Evolutionary conservation across 2,113 vertebrate species (phyloP).

Genomic region (Alligator mississippiensis): DNA sequence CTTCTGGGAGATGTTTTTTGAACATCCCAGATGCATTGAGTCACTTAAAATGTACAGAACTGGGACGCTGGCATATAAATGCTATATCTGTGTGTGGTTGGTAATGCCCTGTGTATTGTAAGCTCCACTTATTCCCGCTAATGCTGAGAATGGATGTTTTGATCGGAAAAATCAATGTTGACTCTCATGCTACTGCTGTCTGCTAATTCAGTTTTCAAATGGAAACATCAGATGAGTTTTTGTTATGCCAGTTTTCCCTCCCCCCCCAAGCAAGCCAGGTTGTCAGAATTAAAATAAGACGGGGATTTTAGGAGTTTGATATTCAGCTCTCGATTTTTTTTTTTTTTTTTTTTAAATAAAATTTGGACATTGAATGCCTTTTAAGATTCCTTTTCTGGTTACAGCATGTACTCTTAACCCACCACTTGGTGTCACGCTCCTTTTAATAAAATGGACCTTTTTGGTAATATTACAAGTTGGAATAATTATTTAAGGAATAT

Average conservation of each 20-base stretch:
- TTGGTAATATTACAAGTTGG: neutral
- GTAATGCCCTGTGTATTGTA: neutral
- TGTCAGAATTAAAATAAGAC: neutral
- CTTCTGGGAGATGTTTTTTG: neutral
- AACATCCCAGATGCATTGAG: neutral
- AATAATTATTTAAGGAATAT: neutral
- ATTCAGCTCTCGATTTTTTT: neutral
- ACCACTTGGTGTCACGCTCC: neutral
- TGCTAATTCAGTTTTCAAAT: neutral
- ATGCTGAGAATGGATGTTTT: rapidly evolving
- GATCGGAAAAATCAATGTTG: rapidly evolving
- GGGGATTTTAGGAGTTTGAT: neutral
- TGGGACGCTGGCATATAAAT: rapidly evolving
- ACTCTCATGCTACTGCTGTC: neutral
- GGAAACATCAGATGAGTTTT: neutral
- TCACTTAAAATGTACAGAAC: neutral
- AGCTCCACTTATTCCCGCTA: neutral
- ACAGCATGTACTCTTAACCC: neutral
- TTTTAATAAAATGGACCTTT: neutral
- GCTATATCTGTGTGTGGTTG: rapidly evolving
- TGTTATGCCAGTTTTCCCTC: neutral
- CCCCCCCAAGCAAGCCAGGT: neutral
- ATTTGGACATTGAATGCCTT: neutral
- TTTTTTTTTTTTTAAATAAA: neutral
- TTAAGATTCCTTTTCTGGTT: neutral